These are phyloP conservation scores for Eumacrocentrus americanus DNA, from an alignment of 2,888 invertebrate genomes.

Conservation along the genomic window DNA sequence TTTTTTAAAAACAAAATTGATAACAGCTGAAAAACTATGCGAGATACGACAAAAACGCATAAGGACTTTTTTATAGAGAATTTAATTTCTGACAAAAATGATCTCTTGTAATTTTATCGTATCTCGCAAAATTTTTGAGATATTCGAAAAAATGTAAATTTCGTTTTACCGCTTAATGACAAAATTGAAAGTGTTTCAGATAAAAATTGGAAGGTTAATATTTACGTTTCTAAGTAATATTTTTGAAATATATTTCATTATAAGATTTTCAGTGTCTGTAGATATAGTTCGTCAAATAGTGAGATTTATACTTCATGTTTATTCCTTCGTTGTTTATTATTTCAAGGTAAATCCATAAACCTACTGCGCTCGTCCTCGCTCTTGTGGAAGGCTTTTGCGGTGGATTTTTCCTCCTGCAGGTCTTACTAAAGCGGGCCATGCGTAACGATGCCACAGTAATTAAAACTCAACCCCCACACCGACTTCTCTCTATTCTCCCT, in stretches of 20 bases:
- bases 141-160: no score
- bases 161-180: no score
- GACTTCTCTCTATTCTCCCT: conserved; percentile 27
- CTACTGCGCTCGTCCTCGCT: neutral
- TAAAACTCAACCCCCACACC: conserved; percentile 48
- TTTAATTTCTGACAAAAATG: no score
- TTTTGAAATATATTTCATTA: neutral
- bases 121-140: no score
- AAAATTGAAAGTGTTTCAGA: no score
- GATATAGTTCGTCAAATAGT: neutral
- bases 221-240: no score
- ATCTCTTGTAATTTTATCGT: no score
- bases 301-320: neutral
- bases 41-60: no score
- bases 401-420: neutral
- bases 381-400: neutral
- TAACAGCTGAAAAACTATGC: no score
- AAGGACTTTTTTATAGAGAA: no score
- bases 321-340: neutral
- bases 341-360: neutral
- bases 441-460: conserved; percentile 57
- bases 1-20: no score
- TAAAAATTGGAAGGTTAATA: no score
- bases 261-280: neutral
- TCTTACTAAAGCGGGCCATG: conserved; percentile 43